phyloP scores from a whole-genome alignment of 2,797 vertebrate genomes.

The Poecilia picta region DNA sequence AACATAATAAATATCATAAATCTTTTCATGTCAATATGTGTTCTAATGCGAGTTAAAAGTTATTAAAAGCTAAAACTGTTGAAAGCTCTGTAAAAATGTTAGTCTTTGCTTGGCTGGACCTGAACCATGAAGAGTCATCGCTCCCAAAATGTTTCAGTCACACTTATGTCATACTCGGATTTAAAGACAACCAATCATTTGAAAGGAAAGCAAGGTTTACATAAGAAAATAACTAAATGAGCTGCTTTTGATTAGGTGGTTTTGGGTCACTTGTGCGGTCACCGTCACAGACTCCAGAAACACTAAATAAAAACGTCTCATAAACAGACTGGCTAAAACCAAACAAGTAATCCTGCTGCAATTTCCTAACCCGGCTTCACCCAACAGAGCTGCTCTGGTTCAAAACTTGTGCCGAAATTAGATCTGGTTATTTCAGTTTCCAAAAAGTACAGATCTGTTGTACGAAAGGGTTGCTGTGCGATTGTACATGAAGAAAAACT shows the following conservation, averaged over 20 bases:
- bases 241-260: not conserved
- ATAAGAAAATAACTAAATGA: not conserved
- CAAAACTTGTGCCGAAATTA: not conserved
- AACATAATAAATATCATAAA: not conserved
- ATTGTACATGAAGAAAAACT: not conserved
- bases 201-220: not conserved
- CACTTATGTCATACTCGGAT: not conserved
- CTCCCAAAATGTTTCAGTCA: not conserved
- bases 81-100: not conserved
- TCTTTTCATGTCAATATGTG: not conserved
- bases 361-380: not conserved
- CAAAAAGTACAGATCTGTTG: not conserved
- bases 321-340: slow-evolving; percentile 1
- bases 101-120: not conserved
- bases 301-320: not conserved
- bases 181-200: not conserved
- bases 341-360: not conserved
- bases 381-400: not conserved
- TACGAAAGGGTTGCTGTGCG: too few species aligned
- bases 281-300: not conserved
- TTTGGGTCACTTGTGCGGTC: slow-evolving; percentile 5
- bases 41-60: not conserved
- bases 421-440: not conserved
- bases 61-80: not conserved
- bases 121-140: not conserved